Percentiles rank a stretch among this genome's conserved stretches.
Evolutionary conservation across 2,888 invertebrate genomes (phyloP).

Genomic region (Chrysolina haemoptera): DNA sequence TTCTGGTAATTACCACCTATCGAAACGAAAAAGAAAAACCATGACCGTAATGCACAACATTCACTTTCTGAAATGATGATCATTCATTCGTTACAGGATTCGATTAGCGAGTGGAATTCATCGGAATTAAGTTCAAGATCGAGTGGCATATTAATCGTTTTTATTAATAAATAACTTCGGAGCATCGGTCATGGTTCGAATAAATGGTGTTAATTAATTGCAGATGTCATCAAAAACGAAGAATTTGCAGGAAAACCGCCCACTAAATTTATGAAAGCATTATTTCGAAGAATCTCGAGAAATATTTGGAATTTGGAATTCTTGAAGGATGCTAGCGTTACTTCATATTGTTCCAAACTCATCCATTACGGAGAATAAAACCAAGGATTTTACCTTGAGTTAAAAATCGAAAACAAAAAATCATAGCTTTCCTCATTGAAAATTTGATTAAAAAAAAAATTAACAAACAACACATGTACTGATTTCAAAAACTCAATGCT

Average conservation of each 20-base stretch:
- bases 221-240: not conserved
- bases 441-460: too few species aligned
- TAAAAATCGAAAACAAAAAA: too few species aligned
- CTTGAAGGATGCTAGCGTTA: too few species aligned
- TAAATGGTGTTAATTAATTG: not conserved
- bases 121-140: slow-evolving; percentile 41
- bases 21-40: not conserved
- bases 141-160: slow-evolving; percentile 9
- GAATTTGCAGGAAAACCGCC: not conserved
- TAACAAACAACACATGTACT: too few species aligned
- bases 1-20: slow-evolving; percentile 6
- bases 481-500: too few species aligned
- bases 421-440: too few species aligned
- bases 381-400: too few species aligned
- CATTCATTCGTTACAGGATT: not conserved
- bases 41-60: not conserved
- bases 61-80: not conserved
- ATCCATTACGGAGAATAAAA: too few species aligned
- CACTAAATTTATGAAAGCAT: not conserved
- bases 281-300: not conserved
- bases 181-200: not conserved
- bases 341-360: too few species aligned
- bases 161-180: not conserved
- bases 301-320: too few species aligned
- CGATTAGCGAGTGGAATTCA: slow-evolving; percentile 4